Evolutionary conservation across 2,888 invertebrate genomes (phyloP), one percentile per base, ranked within the genome.

Genomic region (Cosmia pyralina): DNA sequence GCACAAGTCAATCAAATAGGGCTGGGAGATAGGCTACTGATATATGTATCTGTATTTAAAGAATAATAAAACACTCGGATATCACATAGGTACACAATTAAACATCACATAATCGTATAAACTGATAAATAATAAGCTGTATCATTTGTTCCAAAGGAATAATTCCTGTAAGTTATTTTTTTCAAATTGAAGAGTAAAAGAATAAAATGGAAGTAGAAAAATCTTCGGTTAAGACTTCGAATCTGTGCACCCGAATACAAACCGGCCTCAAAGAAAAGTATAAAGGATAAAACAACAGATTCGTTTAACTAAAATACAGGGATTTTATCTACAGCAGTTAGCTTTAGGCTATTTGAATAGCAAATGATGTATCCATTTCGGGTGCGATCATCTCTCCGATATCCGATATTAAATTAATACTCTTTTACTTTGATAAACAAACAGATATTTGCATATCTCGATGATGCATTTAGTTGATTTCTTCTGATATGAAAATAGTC

Each of bases 381-480:
- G 87, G 82, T 87, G 86, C 89, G 93, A 93, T 93, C 92, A 94
- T 94, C 94, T 91, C 85, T 75, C 85, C 83, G 94, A 94, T 94
- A 93, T 89, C 91, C 85, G 89, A 92, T 91, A 90, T 90, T 79
- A 93, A 94, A 94, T 94, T 93, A 94, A 92, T 93, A 93, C 92
- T 92, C 90, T 88, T 92, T 92, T 90, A 89, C 89, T 91, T 90
- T 89, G 93, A 94, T 94, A 94, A 96, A 94, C 94, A 94, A 95
- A 95, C 93, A 94, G 85, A 90, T 89, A 94, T 95, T 95, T 95
- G 93, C 95, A 96, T 95, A 95, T 94, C 93, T 85, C 83, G 89
- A 94, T 88, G 82, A 93, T 88, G 83, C 83, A 87, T 90, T 91
- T 87, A 81, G 82, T 90, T 89, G 90, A 92, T 92, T 90, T 88